Base-by-base conservation (phyloP, 2,797 vertebrate genomes). In the Novumbra hubbsi region DNA sequence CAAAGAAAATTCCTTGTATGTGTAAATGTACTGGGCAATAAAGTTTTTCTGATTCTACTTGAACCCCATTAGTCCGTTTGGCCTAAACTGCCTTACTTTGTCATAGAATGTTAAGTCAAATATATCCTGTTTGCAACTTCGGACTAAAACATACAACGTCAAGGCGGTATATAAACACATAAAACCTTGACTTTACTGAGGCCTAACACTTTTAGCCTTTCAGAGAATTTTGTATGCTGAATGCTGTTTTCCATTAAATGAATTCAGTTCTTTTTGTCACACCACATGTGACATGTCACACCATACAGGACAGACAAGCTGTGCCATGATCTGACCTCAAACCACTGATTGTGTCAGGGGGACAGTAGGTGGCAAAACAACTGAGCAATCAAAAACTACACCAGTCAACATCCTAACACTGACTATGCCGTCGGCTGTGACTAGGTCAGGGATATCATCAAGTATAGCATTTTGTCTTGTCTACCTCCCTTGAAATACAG, bases 311-410 rank as follows among this genome's bases (percentile, higher is more conserved):
- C 4, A 78, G 88, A 84, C 84, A 79, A 82, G 84, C 71, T 76
- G 82, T 79, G 74, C 55, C 55, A 21, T 50, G 80, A 68, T 67
- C 76, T 75, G 85, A 87, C 85, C 88, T 84, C 76, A 70, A 85
- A 85, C 80, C 84, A 82, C 78, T 76, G 55, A 57, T 21, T 60
- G 21, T 60, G 77, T 85, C 86, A 81, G 84, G 85, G 72, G 45
- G 49, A 80, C 77, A 12, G 24, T 76, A 73, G 41, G 41, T 52
- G 69, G 74, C 45, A 30, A 30, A 38, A 83, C 64, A 77, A 80
- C 76, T 80, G 70, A 79, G 72, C 76, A 80, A 77, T 75, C 34
- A 12, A 3, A 73, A 73, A 83, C 81, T 73, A 71, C 73, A 68
- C 68, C 7, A 68, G 49, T 79, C 70, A 78, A 79, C 68, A 50